Percentiles rank a stretch among this genome's conserved stretches.
Evolutionary conservation across 1,140 invertebrate genomes (phyloP).

Genomic region (Cydia fagiglandana): DNA sequence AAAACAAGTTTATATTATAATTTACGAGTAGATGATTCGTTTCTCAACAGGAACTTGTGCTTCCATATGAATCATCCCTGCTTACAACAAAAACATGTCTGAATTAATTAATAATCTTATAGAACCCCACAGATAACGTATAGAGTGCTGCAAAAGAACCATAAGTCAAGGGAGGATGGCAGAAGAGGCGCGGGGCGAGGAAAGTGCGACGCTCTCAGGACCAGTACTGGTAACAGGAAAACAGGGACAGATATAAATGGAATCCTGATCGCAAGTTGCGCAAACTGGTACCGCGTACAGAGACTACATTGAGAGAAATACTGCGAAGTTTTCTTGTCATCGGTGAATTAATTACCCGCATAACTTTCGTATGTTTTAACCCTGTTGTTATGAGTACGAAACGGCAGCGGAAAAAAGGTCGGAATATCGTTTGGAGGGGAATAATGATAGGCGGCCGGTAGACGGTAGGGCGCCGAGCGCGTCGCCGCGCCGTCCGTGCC

Average conservation of each 20-base stretch:
- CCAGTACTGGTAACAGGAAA: conserved; percentile 54
- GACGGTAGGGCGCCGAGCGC: conserved; percentile 46
- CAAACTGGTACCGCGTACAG: conserved; percentile 27
- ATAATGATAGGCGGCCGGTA: conserved; percentile 69
- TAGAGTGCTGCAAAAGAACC: conserved; percentile 16
- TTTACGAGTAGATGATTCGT: not conserved
- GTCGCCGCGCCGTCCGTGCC: conserved; percentile 23
- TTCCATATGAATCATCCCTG: conserved; percentile 10
- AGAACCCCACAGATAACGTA: not conserved
- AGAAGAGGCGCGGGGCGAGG: conserved; percentile 18
- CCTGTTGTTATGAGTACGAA: not conserved
- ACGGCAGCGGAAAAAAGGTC: conserved; percentile 45
- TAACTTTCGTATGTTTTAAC: conserved; percentile 9
- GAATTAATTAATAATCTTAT: not conserved
- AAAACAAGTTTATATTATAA: conserved; percentile 6
- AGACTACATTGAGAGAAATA: not conserved
- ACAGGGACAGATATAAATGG: conserved; percentile 61
- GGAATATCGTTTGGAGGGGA: conserved; percentile 59
- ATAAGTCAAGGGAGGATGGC: conserved; percentile 1
- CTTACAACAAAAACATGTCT: not conserved
- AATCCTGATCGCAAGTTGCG: conserved; percentile 51
- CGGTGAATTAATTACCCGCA: conserved; percentile 10
- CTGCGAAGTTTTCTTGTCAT: conserved; percentile 23
- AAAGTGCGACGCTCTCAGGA: conserved; percentile 36
- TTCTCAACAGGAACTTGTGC: conserved; percentile 16